Base-by-base conservation (phyloP, 2,113 vertebrate species). In the Galemys pyrenaicus region DNA sequence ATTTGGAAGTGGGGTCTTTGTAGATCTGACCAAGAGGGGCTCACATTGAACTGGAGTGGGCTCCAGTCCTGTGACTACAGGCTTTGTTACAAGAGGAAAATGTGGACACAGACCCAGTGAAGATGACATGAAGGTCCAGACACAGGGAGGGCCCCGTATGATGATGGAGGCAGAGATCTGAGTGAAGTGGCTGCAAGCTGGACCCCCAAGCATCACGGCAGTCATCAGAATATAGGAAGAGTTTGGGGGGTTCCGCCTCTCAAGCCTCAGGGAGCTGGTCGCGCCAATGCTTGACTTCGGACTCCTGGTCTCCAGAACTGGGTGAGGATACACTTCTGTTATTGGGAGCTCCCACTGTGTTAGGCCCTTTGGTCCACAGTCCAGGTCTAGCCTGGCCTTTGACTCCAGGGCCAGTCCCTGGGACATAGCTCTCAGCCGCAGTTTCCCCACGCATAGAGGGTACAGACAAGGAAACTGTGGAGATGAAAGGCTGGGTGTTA, bases 81-180 rank as follows among this genome's bases (percentile, higher is more conserved):
- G 24, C 56, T 41, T 89, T 13, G 17, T 3, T 17, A 13, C n/a
- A 70, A 74, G 83, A 24, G n/a, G n/a, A 39, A 28, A 6, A 10
- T 22, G 37, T 39, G 74, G 54, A 77, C 11, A 28, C 44, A 84
- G 71, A 46, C 44, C 24, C 49, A 46, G 16, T 0, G 11, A 73
- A n/a, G 80, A 15, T 1, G 44, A 4, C 6, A 15, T n/a, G 58
- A 49, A 30, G 74, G 35, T 12, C 9, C 0, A 81, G 79, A n/a
- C 51, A 11, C 2, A 2, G 10, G 6, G 46, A 68, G 73, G n/a
- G 20, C 1, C 2, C 12, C 9, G 10, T 0, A 30, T 19, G 64
- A 67, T 51, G 3, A 1, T 20, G 28, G 78, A 35, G 44, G 39
- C 64, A 13, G 80, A n/a, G 64, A 9, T 4, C 12, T 5, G 35